Evolutionary conservation across 2,797 vertebrate species (phyloP).

Genomic region (Lagorchestes hirsutus): DNA sequence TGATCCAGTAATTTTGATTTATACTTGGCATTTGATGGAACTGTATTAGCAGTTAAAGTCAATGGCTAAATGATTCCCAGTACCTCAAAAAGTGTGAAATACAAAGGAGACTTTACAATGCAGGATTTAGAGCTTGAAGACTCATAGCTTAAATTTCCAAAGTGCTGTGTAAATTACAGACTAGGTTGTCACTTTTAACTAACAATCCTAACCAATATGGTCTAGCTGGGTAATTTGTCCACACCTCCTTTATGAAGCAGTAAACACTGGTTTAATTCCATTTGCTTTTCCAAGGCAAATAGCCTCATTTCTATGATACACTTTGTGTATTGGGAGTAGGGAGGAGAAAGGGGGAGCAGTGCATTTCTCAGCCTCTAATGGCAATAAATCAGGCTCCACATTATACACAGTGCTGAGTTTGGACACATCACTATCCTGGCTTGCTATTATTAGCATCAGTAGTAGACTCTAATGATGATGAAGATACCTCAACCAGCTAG

Average conservation of each 20-base stretch:
- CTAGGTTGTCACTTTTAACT: slow-evolving; percentile 76
- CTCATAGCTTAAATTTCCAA: slow-evolving; percentile 68
- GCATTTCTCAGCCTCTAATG: slow-evolving; percentile 58
- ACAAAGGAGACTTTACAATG: slow-evolving; percentile 76
- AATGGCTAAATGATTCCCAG: slow-evolving; percentile 82
- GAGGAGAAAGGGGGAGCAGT: slow-evolving; percentile 2
- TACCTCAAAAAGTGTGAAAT: slow-evolving; percentile 75
- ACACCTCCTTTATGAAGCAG: slow-evolving; percentile 71
- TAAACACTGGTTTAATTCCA: slow-evolving; percentile 76
- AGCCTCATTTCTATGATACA: slow-evolving; percentile 67
- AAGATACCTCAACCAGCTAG: slow-evolving; percentile 25
- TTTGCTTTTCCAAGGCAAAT: slow-evolving; percentile 69
- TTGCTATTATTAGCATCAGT: slow-evolving; percentile 20
- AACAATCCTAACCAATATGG: slow-evolving; percentile 67
- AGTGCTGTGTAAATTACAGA: slow-evolving; percentile 73
- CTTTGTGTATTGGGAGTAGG: slow-evolving; percentile 7
- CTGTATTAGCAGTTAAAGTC: slow-evolving; percentile 86
- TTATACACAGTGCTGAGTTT: slow-evolving; percentile 42
- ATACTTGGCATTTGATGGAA: slow-evolving; percentile 83
- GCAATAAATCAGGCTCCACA: slow-evolving; percentile 56
- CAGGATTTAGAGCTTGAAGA: slow-evolving; percentile 65
- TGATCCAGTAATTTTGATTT: slow-evolving; percentile 88
- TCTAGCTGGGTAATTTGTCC: slow-evolving; percentile 79
- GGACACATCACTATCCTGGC: background rate
- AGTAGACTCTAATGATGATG: slow-evolving; percentile 16